A percentile compares a stretch with the other conserved stretches of the same genome.
Evolutionary conservation across 2,888 invertebrate species (phyloP).

Genomic region (Dynastes hyllus): DNA sequence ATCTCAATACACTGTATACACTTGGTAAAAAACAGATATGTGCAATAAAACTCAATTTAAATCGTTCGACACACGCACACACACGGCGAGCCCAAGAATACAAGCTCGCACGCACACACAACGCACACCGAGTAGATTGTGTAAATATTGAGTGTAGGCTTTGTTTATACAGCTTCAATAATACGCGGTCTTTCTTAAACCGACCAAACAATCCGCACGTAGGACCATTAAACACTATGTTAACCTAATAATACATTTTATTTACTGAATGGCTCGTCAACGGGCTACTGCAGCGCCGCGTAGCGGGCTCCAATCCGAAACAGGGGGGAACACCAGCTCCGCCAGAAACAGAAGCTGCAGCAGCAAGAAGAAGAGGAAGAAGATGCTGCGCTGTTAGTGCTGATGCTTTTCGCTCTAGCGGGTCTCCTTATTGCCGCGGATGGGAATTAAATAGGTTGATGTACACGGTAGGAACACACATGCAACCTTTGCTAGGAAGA

Average conservation of each 20-base stretch:
- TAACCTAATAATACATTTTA: slow-evolving; percentile 67
- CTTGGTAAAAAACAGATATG: slow-evolving; percentile 47
- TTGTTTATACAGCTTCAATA: slow-evolving; percentile 59
- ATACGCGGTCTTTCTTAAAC: slow-evolving; percentile 60
- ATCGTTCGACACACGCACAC: slow-evolving; percentile 43
- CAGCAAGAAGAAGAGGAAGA: neutral
- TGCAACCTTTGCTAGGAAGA: slow-evolving; percentile 13
- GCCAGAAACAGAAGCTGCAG: neutral
- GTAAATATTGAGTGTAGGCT: slow-evolving; percentile 53
- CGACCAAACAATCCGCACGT: slow-evolving; percentile 62
- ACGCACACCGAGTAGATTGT: slow-evolving; percentile 31
- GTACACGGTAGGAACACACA: slow-evolving; percentile 40
- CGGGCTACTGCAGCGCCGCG: slow-evolving; percentile 40
- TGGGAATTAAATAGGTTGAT: slow-evolving; percentile 19
- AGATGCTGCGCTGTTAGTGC: neutral
- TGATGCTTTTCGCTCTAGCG: slow-evolving; percentile 15
- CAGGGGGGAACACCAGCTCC: slow-evolving; percentile 1
- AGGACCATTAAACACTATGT: slow-evolving; percentile 65
- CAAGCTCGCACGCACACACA: slow-evolving; percentile 24
- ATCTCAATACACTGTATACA: slow-evolving; percentile 33
- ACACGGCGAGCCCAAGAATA: slow-evolving; percentile 25
- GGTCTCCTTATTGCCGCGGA: slow-evolving; percentile 17
- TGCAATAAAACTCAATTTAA: slow-evolving; percentile 52
- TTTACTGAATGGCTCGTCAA: slow-evolving; percentile 59
- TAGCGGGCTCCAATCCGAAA: slow-evolving; percentile 25